Conservation (phyloP, 2,888 invertebrate species). For the Lottia gigantea region DNA sequence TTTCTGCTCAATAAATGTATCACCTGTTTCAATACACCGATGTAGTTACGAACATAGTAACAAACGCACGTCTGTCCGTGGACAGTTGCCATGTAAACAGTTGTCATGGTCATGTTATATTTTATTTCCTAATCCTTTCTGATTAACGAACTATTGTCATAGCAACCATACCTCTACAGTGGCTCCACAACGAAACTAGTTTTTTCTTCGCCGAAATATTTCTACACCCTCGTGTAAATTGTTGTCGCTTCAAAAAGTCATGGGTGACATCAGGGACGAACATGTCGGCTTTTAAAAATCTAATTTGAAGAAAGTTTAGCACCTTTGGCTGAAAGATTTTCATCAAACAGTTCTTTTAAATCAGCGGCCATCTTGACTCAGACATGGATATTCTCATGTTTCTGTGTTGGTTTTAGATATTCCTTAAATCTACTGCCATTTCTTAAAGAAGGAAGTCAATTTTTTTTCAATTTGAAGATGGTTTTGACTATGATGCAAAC, state of each 20-base stretch:
- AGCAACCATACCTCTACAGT: not conserved
- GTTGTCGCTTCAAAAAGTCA: not conserved
- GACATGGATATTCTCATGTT: too few relatives aligned
- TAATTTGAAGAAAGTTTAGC: not conserved
- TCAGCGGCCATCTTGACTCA: too few relatives aligned
- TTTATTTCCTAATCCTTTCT: constrained; percentile 1
- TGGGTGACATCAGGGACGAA: not conserved
- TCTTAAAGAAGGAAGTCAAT: too few relatives aligned
- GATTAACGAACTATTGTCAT: not conserved
- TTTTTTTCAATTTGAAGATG: too few relatives aligned
- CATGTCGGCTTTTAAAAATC: not conserved
- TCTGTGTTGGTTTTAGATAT: too few relatives aligned
- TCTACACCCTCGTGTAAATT: not conserved
- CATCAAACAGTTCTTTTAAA: not conserved
- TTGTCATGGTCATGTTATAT: not conserved
- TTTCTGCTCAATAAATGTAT: not conserved
- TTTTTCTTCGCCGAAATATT: not conserved
- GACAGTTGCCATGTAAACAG: not conserved
- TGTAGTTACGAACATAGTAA: not conserved
- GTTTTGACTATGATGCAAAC: too few relatives aligned
- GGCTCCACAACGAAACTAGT: not conserved
- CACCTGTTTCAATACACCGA: constrained; percentile 4
- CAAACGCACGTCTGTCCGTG: not conserved
- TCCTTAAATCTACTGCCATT: too few relatives aligned
- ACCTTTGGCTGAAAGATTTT: not conserved